Conservation (phyloP, 2,113 vertebrate genomes). For the Otolemur garnettii region DNA sequence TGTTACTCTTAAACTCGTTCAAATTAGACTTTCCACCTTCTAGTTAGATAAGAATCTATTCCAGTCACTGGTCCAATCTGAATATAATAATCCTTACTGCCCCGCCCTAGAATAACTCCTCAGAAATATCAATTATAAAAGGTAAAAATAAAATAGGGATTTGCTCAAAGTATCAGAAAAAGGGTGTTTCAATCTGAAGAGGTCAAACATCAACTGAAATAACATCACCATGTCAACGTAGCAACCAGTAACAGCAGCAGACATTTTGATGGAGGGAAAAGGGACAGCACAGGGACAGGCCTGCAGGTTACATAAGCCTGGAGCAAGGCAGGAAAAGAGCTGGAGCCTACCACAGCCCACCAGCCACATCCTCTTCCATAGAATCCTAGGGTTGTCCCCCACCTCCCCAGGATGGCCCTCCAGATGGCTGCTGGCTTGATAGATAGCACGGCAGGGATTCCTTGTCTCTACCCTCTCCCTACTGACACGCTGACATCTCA, state of each 20-base stretch:
- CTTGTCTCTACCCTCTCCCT: not conserved
- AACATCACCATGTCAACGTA: not conserved
- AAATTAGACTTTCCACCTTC: not conserved
- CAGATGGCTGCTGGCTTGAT: rapidly evolving
- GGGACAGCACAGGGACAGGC: rapidly evolving
- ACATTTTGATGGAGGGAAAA: not conserved
- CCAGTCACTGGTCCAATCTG: not conserved
- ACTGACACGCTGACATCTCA: not conserved
- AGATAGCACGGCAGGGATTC: not conserved
- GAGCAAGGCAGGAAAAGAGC: not conserved
- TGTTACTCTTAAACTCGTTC: not conserved
- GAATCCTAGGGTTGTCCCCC: not conserved
- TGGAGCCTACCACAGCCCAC: not conserved
- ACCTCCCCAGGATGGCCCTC: rapidly evolving
- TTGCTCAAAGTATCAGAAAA: not conserved
- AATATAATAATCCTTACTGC: not conserved
- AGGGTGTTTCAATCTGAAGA: not conserved
- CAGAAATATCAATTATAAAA: not conserved
- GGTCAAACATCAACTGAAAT: not conserved
- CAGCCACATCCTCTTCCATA: not conserved
- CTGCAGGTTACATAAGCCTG: not conserved
- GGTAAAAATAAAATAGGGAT: not conserved
- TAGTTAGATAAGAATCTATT: too few relatives aligned
- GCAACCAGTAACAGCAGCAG: not conserved
- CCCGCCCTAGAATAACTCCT: not conserved